Conservation (phyloP, 2,888 invertebrate genomes). For the Gandaritis pyraliata region DNA sequence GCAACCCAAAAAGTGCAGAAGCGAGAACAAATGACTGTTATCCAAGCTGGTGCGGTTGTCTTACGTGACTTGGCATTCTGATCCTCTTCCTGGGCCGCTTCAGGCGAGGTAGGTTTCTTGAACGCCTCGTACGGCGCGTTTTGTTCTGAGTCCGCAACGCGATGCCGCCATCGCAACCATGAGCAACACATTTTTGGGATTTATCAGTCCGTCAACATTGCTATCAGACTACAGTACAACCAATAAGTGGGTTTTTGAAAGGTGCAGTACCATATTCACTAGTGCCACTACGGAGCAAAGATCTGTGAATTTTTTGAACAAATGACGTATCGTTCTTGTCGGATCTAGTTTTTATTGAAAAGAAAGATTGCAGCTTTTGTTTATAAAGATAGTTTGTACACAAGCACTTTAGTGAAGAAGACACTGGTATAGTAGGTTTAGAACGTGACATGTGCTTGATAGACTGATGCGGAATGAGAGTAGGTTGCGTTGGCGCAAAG, state of each 20-base stretch:
- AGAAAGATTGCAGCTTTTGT: not conserved
- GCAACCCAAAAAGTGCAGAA: slow-evolving; percentile 56
- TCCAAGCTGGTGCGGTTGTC: slow-evolving; percentile 55
- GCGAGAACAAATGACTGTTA: slow-evolving; percentile 50
- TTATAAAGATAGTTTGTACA: slow-evolving; percentile 8
- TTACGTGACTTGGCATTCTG: slow-evolving; percentile 69
- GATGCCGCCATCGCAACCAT: slow-evolving; percentile 74
- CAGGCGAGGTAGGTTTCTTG: slow-evolving; percentile 55
- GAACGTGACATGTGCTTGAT: slow-evolving; percentile 59
- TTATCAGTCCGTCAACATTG: slow-evolving; percentile 36
- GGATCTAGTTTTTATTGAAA: not conserved
- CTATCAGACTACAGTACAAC: slow-evolving; percentile 1
- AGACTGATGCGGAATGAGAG: slow-evolving; percentile 70
- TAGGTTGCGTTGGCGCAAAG: slow-evolving; percentile 75
- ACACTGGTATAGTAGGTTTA: slow-evolving; percentile 14
- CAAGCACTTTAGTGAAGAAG: not conserved
- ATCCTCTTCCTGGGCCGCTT: slow-evolving; percentile 52
- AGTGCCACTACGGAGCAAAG: slow-evolving; percentile 3
- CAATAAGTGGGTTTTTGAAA: not conserved
- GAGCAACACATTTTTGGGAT: slow-evolving; percentile 76
- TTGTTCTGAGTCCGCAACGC: slow-evolving; percentile 69
- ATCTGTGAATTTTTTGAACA: not conserved
- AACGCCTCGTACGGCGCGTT: slow-evolving; percentile 64
- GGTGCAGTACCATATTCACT: slow-evolving; percentile 13
- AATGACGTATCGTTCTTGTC: not conserved